Evolutionary conservation across 2,888 invertebrate species (phyloP), one percentile per base, ranked within the genome.

Genomic region (Xestia rhomboidea): DNA sequence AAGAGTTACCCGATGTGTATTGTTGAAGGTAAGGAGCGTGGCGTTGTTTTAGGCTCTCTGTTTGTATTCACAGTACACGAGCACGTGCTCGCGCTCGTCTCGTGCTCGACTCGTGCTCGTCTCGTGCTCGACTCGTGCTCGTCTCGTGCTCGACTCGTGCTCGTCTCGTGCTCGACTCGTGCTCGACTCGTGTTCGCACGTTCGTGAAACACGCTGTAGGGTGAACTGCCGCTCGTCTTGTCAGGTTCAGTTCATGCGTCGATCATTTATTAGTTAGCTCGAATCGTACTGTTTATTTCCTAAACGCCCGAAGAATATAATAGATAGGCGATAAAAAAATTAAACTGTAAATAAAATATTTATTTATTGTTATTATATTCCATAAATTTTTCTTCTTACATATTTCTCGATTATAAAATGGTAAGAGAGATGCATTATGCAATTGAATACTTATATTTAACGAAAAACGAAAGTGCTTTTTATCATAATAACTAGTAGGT

Each of bases 301-400:
- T 90, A 89, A 91, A 91, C 92, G 93, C 94, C 94, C 92, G 88
- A 93, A 90, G 89, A 84, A 89, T 92, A 91, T 93, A 93, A 95
- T 96, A 96, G 95, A 95, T 96, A 96, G 96, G 96, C 93, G 93
- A 95, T 94, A 95, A 95, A 95, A 94, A 90, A 93, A 94, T 95
- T 94, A 92, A 80, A 94, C 93, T 96, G 96, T 96, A 96, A 95
- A 96, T 96, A 96, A 96, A 95, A 96, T 95, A 95, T 95, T 96
- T 96, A 96, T 96, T 96, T 96, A 94, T 94, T 96, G 96, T 96
- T 96, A 95, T 95, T 92, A 95, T 96, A 95, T 96, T 95, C 95
- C 95, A 94, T 95, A 94, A 94, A 93, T 91, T 93, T 95, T 95
- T 95, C 95, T 95, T 95, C 96, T 95, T 92, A 94, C 95, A 94